Evolutionary conservation across 2,113 vertebrate species (phyloP), one percentile per base, ranked within the genome.

Genomic region (Nannobrachium achirus): DNA sequence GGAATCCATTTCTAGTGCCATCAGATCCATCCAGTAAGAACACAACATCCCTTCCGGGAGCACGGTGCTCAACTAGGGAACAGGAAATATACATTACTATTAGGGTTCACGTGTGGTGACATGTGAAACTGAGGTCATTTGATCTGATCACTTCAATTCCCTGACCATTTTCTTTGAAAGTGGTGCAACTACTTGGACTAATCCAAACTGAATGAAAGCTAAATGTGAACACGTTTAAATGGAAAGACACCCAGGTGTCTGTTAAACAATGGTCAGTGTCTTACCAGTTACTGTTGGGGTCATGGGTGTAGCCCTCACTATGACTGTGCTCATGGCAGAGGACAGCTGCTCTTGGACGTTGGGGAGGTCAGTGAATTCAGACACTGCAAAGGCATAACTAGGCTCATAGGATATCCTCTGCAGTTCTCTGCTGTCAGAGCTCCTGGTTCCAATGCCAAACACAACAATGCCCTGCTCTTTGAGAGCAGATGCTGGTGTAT

Each of bases 301-400:
- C 14, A 0, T 19, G 49, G 1, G 13, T 25, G 25, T 55, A 48
- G 6, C 13, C 15, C 44, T 39, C 57, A 14, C 42, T 39, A 48
- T 3, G 38, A 69, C 45, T 50, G 14, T 39, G 18, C 18, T 14
- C 38, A 44, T 57, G 20, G 38, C 18, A 20, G 67, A 78, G 39
- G 56, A 33, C 3, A 82, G 65, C 61, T 83, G 73, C 49, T 86
- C 49, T 46, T 76, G 57, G 14, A 86, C 61, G 53, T 40, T 79
- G 41, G 75, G 73, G 2, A 85, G 74, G 8, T 94, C 92, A 14
- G 87, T 87, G 1, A 95, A 88, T 44, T 85, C 92, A 19, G 77
- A 58, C 20, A 88, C 76, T 19, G 58, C 60, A 0, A 85, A 0
- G 38, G 69, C 58, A 56, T 15, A 0, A 60, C n/a, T 84, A 33